Conservation (phyloP, 1,140 invertebrate genomes). For the Hypothenemus hampei region DNA sequence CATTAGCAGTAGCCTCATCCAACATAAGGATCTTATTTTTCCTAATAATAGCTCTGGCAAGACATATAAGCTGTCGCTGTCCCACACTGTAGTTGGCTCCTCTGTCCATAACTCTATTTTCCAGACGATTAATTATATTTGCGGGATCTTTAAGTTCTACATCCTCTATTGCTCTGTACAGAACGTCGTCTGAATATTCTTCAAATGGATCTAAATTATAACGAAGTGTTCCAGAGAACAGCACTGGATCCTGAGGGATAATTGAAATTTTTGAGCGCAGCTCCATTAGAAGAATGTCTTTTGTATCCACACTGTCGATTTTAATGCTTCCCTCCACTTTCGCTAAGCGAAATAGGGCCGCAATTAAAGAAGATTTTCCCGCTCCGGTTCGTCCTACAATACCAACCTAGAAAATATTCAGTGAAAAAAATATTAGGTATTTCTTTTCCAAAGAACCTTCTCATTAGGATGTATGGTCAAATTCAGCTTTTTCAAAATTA, state of each 20-base stretch:
- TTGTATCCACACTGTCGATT: constrained; percentile 57
- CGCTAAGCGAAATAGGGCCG: constrained; percentile 64
- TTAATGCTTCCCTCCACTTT: constrained; percentile 58
- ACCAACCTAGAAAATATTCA: too few species aligned
- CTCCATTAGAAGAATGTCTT: constrained; percentile 51
- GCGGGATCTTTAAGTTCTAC: constrained; percentile 49
- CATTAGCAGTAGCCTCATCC: constrained; percentile 72
- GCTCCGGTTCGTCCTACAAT: constrained; percentile 71
- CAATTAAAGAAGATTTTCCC: constrained; percentile 71
- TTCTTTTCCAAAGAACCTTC: too few species aligned
- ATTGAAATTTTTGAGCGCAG: constrained; percentile 62
- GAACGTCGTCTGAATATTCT: constrained; percentile 51
- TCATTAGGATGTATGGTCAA: constrained; percentile 62
- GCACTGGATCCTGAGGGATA: constrained; percentile 66
- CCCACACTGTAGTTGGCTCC: constrained; percentile 66
- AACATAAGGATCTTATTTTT: constrained; percentile 63
- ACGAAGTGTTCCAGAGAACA: constrained; percentile 59
- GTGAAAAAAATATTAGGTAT: too few species aligned
- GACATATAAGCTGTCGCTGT: constrained; percentile 70
- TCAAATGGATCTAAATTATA: constrained; percentile 66
- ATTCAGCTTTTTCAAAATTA: constrained; percentile 57
- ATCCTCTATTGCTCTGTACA: constrained; percentile 63
- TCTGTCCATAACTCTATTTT: constrained; percentile 53
- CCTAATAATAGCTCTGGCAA: constrained; percentile 66
- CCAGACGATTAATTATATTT: constrained; percentile 43